These are phyloP conservation scores for Yponomeuta cagnagella DNA, from an alignment of 2,888 invertebrate genomes.

Conservation along the genomic window DNA sequence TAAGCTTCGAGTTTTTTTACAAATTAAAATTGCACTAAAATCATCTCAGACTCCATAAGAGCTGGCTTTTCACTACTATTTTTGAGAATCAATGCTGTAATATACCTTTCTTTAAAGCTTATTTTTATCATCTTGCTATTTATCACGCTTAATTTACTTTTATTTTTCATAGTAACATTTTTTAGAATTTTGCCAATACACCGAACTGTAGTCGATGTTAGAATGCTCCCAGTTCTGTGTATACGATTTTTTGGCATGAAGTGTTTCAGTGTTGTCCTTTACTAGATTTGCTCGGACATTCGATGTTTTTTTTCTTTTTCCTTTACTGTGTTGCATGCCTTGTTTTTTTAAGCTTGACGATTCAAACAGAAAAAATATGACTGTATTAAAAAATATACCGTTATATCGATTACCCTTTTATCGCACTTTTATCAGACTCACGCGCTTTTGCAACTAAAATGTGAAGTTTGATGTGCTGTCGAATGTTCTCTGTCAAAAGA, in stretches of 20 bases:
- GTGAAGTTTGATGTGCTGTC: no score
- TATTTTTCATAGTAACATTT: constrained; percentile 50
- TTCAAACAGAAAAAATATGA: constrained; percentile 26
- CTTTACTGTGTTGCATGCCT: constrained; percentile 54
- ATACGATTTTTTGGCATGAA: constrained; percentile 50
- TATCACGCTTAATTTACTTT: constrained; percentile 54
- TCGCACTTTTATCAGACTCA: no score
- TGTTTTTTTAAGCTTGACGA: constrained; percentile 45
- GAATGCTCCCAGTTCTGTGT: constrained; percentile 26
- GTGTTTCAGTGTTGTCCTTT: constrained; percentile 46
- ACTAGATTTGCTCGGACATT: constrained; percentile 59
- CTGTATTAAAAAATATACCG: background rate
- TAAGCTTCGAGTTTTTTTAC: constrained; percentile 41
- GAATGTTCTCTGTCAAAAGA: background rate
- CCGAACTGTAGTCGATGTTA: constrained; percentile 19
- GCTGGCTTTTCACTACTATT: constrained; percentile 44
- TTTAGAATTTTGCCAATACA: constrained; percentile 23
- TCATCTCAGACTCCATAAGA: constrained; percentile 55
- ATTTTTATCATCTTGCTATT: constrained; percentile 59
- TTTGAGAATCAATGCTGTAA: constrained; percentile 51
- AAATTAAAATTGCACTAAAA: constrained; percentile 42
- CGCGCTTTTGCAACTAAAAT: no score
- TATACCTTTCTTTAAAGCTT: constrained; percentile 61
- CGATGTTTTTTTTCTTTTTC: constrained; percentile 48
- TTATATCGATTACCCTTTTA: no score